Base-by-base conservation (phyloP, 2,888 invertebrate species). In the Zele albiditarsus region DNA sequence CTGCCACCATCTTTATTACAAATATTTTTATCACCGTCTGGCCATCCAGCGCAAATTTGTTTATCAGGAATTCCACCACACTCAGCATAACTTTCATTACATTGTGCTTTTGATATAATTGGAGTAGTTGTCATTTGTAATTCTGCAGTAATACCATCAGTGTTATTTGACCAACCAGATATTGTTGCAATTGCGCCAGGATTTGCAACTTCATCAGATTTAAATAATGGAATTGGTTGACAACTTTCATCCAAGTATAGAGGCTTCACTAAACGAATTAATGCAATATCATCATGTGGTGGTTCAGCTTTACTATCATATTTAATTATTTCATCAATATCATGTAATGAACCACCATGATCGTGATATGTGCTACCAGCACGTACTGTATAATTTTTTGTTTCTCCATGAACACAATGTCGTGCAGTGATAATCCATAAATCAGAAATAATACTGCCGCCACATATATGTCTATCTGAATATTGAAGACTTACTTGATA, bases 41-140 rank as follows among this genome's bases (percentile, higher is more conserved):
- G 85, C 0, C 84, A 85, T 0, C 92, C 93, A 20, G 93, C 93
- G 81, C 93, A 93, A 0, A 93, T 86, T 92, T 93, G 93, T 0
- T 90, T 90, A 0, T 90, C 86, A 0, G 92, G 92, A 12, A 93
- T 90, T 1, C 86, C 90, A 0, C 90, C 88, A n/a, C 4, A 42
- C 0, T 14, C 0, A 8, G 86, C 84, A 80, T 93, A 93, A 0
- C 90, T 91, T 0, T 88, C 83, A 2, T 85, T 86, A 81, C 93
- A 93, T 0, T 84, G 70, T 2, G 88, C 81, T 6, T 90, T 88
- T 78, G 90, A 92, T 12, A 93, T 90, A 82, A 91, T 90, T 0
- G 92, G 92, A 0, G 93, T 90, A 46, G 89, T 81, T 0, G 91
- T 92, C 74, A 87, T 90, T 75, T 92, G 92, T 53, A 91, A 79